Evolutionary conservation across 2,113 vertebrate species (phyloP).

Genomic region (Chloebia gouldiae): DNA sequence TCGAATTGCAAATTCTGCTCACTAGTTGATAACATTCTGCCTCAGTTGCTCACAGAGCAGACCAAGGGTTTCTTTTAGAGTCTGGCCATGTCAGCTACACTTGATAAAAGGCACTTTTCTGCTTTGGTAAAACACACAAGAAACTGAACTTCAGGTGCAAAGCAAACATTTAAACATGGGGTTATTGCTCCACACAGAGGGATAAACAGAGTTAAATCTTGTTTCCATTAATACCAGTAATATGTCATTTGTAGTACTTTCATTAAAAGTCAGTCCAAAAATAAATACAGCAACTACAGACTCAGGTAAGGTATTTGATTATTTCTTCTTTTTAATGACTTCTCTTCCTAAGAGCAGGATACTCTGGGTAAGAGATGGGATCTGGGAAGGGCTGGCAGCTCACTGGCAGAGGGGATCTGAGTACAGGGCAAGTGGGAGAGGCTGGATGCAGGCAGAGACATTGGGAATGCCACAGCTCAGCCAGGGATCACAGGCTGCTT

Average conservation of each 20-base stretch:
- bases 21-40: neutral
- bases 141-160: neutral
- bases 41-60: neutral
- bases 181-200: neutral
- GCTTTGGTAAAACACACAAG: neutral
- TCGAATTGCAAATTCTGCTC: neutral
- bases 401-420: neutral
- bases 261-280: neutral
- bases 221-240: neutral
- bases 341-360: neutral
- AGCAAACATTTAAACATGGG: neutral
- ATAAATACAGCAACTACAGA: neutral
- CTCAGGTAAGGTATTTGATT: neutral
- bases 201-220: neutral
- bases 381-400: neutral
- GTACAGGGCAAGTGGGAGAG: fast-evolving
- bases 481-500: fast-evolving
- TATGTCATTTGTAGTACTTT: neutral
- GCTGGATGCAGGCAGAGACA: neutral
- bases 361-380: neutral
- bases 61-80: neutral
- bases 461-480: neutral
- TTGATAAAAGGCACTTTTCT: neutral
- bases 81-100: neutral
- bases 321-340: neutral